phyloP scores from a whole-genome alignment of 1,140 invertebrate species.

The Drosophila persimilis region DNA sequence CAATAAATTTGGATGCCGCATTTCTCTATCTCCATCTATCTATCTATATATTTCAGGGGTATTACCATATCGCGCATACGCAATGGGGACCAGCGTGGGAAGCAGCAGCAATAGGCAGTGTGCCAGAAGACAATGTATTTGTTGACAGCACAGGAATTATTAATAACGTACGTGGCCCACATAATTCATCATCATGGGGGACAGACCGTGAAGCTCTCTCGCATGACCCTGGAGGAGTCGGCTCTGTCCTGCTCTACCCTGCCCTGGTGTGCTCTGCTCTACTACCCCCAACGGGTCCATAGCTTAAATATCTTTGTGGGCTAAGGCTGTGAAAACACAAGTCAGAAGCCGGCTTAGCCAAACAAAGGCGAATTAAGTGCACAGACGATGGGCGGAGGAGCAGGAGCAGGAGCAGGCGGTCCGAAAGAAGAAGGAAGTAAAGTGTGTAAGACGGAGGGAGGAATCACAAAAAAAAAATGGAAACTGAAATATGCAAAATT shows the following conservation, averaged over 20 bases:
- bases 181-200: constrained; percentile 74
- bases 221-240: no score
- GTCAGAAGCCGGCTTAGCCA: constrained; percentile 69
- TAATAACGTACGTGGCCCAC: constrained; percentile 79
- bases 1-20: constrained; percentile 46
- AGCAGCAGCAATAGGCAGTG: constrained; percentile 1
- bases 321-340: constrained; percentile 66
- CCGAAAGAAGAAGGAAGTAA: constrained; percentile 7
- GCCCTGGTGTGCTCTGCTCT: constrained; percentile 11
- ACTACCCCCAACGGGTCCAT: constrained; percentile 32
- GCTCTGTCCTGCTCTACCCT: not conserved
- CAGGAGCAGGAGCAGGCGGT: no score
- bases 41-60: constrained; percentile 10
- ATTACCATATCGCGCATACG: constrained; percentile 77
- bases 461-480: constrained; percentile 33
- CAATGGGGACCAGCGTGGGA: constrained; percentile 28
- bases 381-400: constrained; percentile 8
- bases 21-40: constrained; percentile 4
- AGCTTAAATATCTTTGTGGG: constrained; percentile 57
- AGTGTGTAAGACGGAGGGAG: constrained; percentile 7
- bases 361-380: constrained; percentile 62
- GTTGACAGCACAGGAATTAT: constrained; percentile 78
- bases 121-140: constrained; percentile 67
- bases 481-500: constrained; percentile 80
- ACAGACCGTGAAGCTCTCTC: constrained; percentile 3